Evolutionary conservation across 2,888 invertebrate genomes (phyloP), one percentile per base, ranked within the genome.

Genomic region (Stramonita haemastoma): DNA sequence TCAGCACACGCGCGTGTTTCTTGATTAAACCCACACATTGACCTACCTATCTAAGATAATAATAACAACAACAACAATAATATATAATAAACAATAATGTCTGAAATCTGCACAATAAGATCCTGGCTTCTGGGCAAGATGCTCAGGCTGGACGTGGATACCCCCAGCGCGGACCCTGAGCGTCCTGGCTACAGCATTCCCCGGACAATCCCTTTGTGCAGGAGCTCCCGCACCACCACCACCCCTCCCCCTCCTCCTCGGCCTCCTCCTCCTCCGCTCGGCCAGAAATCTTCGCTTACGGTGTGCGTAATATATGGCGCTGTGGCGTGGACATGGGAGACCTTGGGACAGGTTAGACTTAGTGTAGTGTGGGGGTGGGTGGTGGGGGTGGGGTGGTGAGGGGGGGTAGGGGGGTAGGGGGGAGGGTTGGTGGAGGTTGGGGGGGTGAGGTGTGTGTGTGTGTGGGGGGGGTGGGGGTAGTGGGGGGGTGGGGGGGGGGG

Each of bases 241-340:
- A 92, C 13, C 6, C 88, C 0, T 89, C 89, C 0, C 66, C 66
- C 66, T 57, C 57, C 57, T 57, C 57, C 60, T 5, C 46, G 46
- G 46, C 46, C n/a, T 57, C 57, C 57, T 57, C 57, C 57, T n/a
- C n/a, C n/a, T 29, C 77, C 29, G 90, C 91, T 83, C 88, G 92
- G 15, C 94, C 93, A 6, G 95, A 95, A 91, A 94, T 95, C 13
- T 95, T 93, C 90, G 95, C 95, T 56, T 94, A 93, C 88, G 95
- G 95, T 5, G 92, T 95, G 13, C 90, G 95, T 60, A 95, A 95
- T 91, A 94, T 94, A 22, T 95, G 95, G 95, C 92, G 95, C 26
- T 95, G 95, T 92, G 95, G 95, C 57, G 93, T 94, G 88, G 95
- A 95, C 90, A 90, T 93, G 46, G 95, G 95, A 0, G 94, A 95